Conservation (phyloP, 92 coral and sea anemone genomes). For the Actinernus sp. region DNA sequence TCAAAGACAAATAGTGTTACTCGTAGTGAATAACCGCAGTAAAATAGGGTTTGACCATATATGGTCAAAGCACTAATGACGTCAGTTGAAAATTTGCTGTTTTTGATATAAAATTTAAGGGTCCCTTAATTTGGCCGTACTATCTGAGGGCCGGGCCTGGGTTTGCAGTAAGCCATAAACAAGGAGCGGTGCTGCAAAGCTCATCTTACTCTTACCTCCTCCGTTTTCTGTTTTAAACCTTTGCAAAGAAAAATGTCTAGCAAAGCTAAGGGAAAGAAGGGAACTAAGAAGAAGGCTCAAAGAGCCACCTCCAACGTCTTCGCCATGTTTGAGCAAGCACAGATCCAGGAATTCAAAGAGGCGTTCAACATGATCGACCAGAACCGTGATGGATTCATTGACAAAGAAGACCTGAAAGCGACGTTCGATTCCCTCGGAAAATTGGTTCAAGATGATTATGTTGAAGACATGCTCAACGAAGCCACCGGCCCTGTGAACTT, state of each 20-base stretch:
- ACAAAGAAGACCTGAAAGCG: conserved; percentile 87
- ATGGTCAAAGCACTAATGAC: conserved; percentile 24
- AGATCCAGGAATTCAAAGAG: conserved; percentile 98
- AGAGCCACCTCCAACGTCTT: conserved; percentile 97
- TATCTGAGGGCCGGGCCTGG: conserved; percentile 37
- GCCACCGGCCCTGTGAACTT: conserved; percentile 95
- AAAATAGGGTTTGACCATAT: conserved; percentile 17
- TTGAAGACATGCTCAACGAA: conserved; percentile 87
- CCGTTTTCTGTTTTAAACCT: neutral
- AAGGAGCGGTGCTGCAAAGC: conserved; percentile 7
- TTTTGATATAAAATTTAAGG: conserved; percentile 6
- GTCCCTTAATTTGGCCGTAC: conserved; percentile 6
- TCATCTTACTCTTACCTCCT: neutral
- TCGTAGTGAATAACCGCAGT: neutral
- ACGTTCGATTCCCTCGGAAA: conserved; percentile 92
- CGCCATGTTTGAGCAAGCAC: conserved; percentile 97
- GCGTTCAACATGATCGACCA: conserved; percentile 99
- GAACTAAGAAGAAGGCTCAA: conserved; percentile 92
- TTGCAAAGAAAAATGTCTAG: conserved; percentile 62
- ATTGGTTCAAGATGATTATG: conserved; percentile 71
- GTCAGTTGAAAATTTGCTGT: neutral
- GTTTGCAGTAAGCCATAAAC: conserved; percentile 7
- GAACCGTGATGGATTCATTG: conserved; percentile 96
- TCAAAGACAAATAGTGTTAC: neutral
- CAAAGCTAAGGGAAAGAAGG: conserved; percentile 84